phyloP scores from a whole-genome alignment of 2,113 vertebrate species.

The Montifringilla adamsi region DNA sequence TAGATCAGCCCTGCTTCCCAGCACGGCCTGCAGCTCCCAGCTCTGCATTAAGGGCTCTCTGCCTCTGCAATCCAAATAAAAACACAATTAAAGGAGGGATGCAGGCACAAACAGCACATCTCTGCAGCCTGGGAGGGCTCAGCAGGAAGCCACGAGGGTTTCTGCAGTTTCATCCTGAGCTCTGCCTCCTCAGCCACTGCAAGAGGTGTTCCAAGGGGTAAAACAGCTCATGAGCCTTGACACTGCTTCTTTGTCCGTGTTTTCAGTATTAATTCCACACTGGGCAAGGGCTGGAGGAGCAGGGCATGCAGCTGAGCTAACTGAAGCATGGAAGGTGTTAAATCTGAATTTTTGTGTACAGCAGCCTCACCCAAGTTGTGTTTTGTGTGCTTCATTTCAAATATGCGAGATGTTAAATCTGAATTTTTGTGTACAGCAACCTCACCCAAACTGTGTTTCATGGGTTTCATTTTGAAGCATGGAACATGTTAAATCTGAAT shows the following conservation, averaged over 20 bases:
- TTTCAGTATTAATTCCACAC: rapidly evolving
- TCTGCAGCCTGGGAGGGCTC: not conserved
- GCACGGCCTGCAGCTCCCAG: not conserved
- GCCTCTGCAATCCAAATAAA: not conserved
- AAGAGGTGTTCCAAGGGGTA: not conserved
- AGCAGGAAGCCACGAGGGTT: rapidly evolving
- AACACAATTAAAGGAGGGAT: not conserved
- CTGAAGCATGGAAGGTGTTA: rapidly evolving
- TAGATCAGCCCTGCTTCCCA: not conserved
- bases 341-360: not conserved
- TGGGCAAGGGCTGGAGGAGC: not conserved
- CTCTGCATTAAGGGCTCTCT: not conserved
- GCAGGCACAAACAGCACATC: not conserved
- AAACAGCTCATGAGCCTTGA: rapidly evolving
- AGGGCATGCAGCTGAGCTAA: not conserved
- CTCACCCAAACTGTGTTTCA: not conserved
- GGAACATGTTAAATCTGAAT: too few relatives aligned
- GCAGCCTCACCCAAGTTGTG: rapidly evolving
- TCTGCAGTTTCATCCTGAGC: not conserved
- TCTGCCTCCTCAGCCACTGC: not conserved
- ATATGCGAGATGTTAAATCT: not conserved
- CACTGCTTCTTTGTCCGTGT: not conserved
- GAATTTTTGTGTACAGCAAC: not conserved
- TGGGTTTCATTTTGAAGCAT: too few relatives aligned
- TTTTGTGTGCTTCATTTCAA: not conserved